Evolutionary conservation across 1,140 invertebrate genomes (phyloP).

Genomic region (Saccostrea cuccullata): DNA sequence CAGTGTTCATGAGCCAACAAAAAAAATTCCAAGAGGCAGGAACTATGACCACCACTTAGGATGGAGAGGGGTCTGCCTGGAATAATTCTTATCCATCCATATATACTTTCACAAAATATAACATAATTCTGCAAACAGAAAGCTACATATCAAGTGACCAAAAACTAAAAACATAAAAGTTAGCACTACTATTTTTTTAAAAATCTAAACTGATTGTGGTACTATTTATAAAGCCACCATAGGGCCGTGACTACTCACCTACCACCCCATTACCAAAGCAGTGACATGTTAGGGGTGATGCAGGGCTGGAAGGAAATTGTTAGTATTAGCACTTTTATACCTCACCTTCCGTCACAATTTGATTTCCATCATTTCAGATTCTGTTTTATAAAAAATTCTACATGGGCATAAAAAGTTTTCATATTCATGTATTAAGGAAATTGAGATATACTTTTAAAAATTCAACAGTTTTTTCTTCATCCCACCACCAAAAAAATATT

Average conservation of each 20-base stretch:
- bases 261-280: background rate
- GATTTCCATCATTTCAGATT: conserved; percentile 21
- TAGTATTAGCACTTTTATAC: background rate
- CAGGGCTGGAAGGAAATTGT: conserved; percentile 27
- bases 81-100: background rate
- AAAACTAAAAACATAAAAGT: background rate
- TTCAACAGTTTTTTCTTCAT: too few species aligned
- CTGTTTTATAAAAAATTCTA: conserved; percentile 21
- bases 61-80: too few species aligned
- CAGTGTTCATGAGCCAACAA: too few species aligned
- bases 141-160: background rate
- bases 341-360: background rate
- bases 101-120: background rate
- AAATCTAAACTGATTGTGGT: background rate
- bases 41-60: too few species aligned
- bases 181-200: background rate
- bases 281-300: conserved; percentile 5
- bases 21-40: too few species aligned
- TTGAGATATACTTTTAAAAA: too few species aligned
- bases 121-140: background rate
- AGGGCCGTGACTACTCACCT: background rate
- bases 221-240: background rate
- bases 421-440: too few species aligned
- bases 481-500: too few species aligned
- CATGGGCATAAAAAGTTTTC: background rate